phyloP scores from a whole-genome alignment of 2,113 vertebrate genomes.

The Phaetusa simplex region DNA sequence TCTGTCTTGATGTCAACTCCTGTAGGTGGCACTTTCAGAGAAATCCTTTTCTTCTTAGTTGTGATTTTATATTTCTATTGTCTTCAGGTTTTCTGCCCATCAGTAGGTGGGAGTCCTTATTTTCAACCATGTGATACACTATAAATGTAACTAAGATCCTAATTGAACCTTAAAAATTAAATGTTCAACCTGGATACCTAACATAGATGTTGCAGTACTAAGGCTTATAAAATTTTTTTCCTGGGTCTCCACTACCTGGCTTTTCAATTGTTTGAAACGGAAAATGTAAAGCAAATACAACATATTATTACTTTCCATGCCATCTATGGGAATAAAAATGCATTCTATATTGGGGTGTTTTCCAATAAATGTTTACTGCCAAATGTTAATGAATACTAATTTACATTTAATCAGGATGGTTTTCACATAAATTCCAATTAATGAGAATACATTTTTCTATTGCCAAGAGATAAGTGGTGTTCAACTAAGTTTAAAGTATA shows the following conservation, averaged over 20 bases:
- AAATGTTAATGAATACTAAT: not conserved
- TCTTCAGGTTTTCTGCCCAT: not conserved
- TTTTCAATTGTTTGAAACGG: not conserved
- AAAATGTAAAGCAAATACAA: not conserved
- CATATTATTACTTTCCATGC: not conserved
- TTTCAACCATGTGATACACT: not conserved
- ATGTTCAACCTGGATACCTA: not conserved
- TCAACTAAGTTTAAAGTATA: not conserved
- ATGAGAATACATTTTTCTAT: not conserved
- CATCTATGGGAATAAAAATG: not conserved
- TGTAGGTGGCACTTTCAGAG: not conserved
- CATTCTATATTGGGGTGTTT: not conserved
- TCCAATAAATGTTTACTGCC: not conserved
- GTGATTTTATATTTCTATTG: not conserved
- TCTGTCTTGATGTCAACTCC: not conserved
- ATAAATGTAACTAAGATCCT: not conserved
- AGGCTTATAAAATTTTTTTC: not conserved
- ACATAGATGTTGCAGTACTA: not conserved
- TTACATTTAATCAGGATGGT: not conserved
- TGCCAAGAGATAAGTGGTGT: not conserved
- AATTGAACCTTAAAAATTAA: not conserved
- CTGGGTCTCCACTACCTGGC: not conserved
- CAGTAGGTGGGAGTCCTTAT: not conserved
- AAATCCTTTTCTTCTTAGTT: not conserved
- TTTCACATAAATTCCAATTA: not conserved